These are phyloP conservation scores for Ochotona princeps DNA, from an alignment of 2,113 vertebrate species.

Conservation along the genomic window DNA sequence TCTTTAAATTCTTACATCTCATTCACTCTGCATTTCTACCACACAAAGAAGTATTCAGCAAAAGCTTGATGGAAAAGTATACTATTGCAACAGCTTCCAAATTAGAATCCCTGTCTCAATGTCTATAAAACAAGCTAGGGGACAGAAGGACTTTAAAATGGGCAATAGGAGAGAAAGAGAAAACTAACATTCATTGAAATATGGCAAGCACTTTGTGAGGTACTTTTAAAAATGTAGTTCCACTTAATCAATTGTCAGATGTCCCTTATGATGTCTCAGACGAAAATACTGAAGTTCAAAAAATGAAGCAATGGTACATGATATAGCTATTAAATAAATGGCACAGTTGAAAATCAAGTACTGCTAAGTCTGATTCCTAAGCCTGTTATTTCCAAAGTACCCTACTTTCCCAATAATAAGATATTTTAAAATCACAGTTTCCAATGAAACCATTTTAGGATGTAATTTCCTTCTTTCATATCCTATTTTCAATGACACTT, in stretches of 20 bases:
- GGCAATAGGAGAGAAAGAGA: not conserved
- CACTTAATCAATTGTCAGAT: not conserved
- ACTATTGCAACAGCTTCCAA: not conserved
- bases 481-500: not conserved
- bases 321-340: constrained; percentile 11
- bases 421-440: not conserved
- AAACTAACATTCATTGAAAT: constrained; percentile 9
- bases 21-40: not conserved
- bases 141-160: not conserved
- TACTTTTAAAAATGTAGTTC: constrained; percentile 28
- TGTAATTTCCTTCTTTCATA: not conserved
- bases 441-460: not conserved
- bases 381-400: not conserved
- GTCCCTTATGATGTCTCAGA: not conserved
- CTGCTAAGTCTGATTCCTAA: not conserved
- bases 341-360: not conserved
- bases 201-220: not conserved
- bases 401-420: not conserved
- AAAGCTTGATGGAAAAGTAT: not conserved
- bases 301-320: not conserved
- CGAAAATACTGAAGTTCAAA: constrained; percentile 7
- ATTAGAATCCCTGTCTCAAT: not conserved
- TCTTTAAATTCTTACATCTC: not conserved
- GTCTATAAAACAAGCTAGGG: not conserved
- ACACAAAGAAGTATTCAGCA: not conserved